Conservation (phyloP, 2,797 vertebrate species). For the Podarcis lilfordi region DNA sequence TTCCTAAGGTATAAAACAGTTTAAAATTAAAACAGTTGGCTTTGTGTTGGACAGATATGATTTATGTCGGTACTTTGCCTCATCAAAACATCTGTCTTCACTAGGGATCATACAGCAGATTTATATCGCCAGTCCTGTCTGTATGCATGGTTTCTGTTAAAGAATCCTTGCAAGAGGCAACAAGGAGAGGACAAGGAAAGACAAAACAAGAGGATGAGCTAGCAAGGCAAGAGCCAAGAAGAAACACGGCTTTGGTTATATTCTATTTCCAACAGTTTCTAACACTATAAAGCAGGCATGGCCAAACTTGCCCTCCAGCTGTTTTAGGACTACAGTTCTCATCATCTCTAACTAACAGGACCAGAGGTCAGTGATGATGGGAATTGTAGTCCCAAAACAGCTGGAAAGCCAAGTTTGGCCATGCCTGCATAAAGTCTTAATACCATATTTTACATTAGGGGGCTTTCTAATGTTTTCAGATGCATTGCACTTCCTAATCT, state of each 20-base stretch:
- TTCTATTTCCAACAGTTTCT: background rate
- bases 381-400: too few species aligned
- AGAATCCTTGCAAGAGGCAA: background rate
- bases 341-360: too few species aligned
- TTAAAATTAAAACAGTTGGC: slow-evolving; percentile 6
- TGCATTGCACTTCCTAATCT: background rate
- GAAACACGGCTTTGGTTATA: background rate
- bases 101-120: slow-evolving; percentile 3
- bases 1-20: too few species aligned
- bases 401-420: too few species aligned
- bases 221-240: background rate
- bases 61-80: background rate
- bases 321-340: too few species aligned
- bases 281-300: background rate
- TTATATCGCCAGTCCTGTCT: background rate
- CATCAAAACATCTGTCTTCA: background rate
- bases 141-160: background rate
- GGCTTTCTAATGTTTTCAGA: slow-evolving; percentile 9
- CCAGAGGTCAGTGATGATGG: too few species aligned
- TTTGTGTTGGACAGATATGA: slow-evolving; percentile 26
- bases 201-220: background rate
- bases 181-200: background rate
- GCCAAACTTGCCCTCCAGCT: too few species aligned
- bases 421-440: too few species aligned
- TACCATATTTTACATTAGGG: slow-evolving; percentile 14